Evolutionary conservation across 2,888 invertebrate species (phyloP), one percentile per base, ranked within the genome.

Genomic region (Drosophila borealis): DNA sequence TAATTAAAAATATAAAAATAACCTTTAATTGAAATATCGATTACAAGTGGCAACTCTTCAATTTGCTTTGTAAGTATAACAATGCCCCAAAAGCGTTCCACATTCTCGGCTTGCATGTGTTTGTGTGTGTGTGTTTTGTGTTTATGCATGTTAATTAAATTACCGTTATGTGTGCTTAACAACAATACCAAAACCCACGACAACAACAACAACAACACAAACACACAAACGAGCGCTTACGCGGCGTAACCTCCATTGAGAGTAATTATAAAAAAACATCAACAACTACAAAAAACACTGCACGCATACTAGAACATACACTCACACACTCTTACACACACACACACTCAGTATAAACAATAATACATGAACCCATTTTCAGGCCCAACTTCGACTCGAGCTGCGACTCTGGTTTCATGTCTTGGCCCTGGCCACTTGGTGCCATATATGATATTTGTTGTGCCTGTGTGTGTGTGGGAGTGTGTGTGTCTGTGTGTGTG

Each of bases 71-170:
- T 85, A 74, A 74, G 86, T 88, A 65, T 74, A 67, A 45, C 61
- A 73, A 57, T 71, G 71, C 29, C 66, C 64, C 76, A 55, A 57
- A 57, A 62, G 61, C 60, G 68, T 56, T 41, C 44, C 56, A 69
- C 57, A 64, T 44, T 13, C 25, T n/a, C 39, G 4, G n/a, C 11
- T 9, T 8, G n/a, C 29, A 36, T 33, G 21, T 39, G 21, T 54
- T 33, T 51, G 45, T 70, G 49, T 46, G 45, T 64, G 65, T 71
- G 54, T 71, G 36, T 70, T 71, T 61, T 78, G 59, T 80, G 73
- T 74, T 73, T 70, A 62, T 81, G 72, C 65, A 88, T 85, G 84
- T 89, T 85, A 85, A 89, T 85, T 85, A 81, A 85, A 85, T 85
- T 85, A 85, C 79, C 81, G 89, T 80, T 86, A 72, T 82, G 78